Base-by-base conservation (phyloP, 2,888 invertebrate genomes). In the Diaphora mendica region DNA sequence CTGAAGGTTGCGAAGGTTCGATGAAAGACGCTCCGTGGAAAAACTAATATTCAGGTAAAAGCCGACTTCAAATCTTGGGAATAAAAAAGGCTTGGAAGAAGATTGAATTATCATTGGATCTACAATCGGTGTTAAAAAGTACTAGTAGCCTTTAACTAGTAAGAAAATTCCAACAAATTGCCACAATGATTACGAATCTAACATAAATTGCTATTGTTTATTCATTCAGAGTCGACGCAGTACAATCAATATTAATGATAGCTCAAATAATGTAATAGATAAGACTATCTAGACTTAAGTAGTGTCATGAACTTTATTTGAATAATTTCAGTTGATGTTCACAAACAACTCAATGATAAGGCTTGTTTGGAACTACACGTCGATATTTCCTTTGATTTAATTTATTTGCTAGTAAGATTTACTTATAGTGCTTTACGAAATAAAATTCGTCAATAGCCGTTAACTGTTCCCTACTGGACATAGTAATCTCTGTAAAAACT, bases 281-380 rank as follows among this genome's bases (percentile, higher is more conserved):
- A 35, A 65, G 64, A 39, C 64, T 65, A 65, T 65, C 39, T 65
- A 65, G 64, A 65, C 39, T 4, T n/a, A 2, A 33, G 11, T 39
- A 35, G 64, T 65, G 64, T 39, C 64, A 39, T 39, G 64, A 65
- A 65, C 64, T 65, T 39, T 13, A 65, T 65, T 44, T 26, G 7
- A 42, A 55, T 55, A n/a, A 23, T n/a, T 55, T n/a, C 23, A 9
- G 51, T 55, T 55, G 20, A 23, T 3, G 23, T 51, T 23, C n/a
- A 55, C n/a, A 55, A 55, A 44, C 62, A 30, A 30, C 15, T 30
- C 7, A 30, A 30, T 15, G 62, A 62, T 62, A 62, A 62, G 62
- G 0, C 7, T 7, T 30, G 26, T 62, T 62, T 5, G 15, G 30
- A 17, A 62, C 30, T 62, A 4, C 17, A 48, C 5, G 5, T 48